A percentile compares a stretch with the other conserved stretches of the same genome.
phyloP scores from a whole-genome alignment of 53 echinoderm and acorn worm species.

The Temnopleurus reevesii region DNA sequence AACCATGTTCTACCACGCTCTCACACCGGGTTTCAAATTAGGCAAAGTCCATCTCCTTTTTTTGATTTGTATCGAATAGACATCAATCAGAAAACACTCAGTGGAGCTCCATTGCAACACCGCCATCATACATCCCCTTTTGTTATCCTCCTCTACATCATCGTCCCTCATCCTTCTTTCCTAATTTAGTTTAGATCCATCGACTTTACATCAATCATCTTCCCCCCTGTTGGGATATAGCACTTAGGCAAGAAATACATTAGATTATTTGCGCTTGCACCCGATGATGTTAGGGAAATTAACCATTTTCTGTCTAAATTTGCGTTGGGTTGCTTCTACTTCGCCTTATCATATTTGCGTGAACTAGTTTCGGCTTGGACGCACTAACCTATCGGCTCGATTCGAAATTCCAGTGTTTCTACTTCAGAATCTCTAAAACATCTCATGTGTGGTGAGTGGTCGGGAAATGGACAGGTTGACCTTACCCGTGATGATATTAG shows the following conservation, averaged over 20 bases:
- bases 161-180: neutral
- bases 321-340: neutral
- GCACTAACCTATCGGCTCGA: no score
- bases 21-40: neutral
- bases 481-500: no score
- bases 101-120: neutral
- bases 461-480: no score
- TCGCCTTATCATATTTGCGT: neutral
- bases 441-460: no score
- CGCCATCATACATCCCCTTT: neutral
- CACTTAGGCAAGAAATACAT: constrained; percentile 11
- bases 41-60: neutral
- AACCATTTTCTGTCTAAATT: neutral
- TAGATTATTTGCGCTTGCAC: neutral
- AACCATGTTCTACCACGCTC: neutral
- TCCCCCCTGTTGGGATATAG: neutral
- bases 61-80: neutral
- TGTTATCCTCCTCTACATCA: neutral
- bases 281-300: constrained; percentile 8
- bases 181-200: neutral
- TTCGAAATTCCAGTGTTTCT: no score
- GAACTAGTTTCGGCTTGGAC: neutral
- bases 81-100: neutral
- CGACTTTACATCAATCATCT: constrained; percentile 35
- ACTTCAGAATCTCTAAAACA: no score